Percentiles rank a stretch among this genome's conserved stretches.
Evolutionary conservation across 2,888 invertebrate genomes (phyloP).

Genomic region (Allacma fusca): DNA sequence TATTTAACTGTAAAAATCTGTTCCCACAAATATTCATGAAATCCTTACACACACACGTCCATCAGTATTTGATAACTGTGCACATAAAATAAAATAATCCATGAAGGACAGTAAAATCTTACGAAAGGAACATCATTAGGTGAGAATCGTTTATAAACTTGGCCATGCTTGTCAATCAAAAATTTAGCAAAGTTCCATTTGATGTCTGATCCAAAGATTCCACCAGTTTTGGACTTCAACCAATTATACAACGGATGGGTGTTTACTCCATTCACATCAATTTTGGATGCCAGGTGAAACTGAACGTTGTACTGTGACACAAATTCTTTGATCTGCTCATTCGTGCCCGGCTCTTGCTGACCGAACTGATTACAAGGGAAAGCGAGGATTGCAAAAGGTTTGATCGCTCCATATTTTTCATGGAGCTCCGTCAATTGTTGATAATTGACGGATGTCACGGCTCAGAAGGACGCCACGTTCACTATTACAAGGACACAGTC

Average conservation of each 20-base stretch:
- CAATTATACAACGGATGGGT: slow-evolving; percentile 73
- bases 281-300: slow-evolving; percentile 70
- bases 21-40: too few species aligned
- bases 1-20: too few species aligned
- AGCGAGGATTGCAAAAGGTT: slow-evolving; percentile 53
- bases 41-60: too few species aligned
- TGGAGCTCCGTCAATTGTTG: slow-evolving; percentile 55
- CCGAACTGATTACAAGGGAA: slow-evolving; percentile 58
- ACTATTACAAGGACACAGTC: slow-evolving; percentile 81
- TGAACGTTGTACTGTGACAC: slow-evolving; percentile 65
- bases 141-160: slow-evolving; percentile 73
- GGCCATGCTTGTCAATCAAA: slow-evolving; percentile 77
- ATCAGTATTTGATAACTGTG: too few species aligned
- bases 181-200: slow-evolving; percentile 94
- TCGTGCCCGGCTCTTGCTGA: slow-evolving; percentile 72
- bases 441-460: slow-evolving; percentile 56
- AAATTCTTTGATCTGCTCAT: slow-evolving; percentile 74
- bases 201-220: slow-evolving; percentile 69
- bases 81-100: too few species aligned
- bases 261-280: slow-evolving; percentile 76
- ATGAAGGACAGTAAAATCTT: too few species aligned
- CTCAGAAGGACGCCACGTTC: slow-evolving; percentile 79
- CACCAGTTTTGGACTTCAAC: slow-evolving; percentile 53
- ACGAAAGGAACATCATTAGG: slow-evolving; percentile 52
- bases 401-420: slow-evolving; percentile 52